Conservation (phyloP, 2,888 invertebrate species). For the Amiota communis region DNA sequence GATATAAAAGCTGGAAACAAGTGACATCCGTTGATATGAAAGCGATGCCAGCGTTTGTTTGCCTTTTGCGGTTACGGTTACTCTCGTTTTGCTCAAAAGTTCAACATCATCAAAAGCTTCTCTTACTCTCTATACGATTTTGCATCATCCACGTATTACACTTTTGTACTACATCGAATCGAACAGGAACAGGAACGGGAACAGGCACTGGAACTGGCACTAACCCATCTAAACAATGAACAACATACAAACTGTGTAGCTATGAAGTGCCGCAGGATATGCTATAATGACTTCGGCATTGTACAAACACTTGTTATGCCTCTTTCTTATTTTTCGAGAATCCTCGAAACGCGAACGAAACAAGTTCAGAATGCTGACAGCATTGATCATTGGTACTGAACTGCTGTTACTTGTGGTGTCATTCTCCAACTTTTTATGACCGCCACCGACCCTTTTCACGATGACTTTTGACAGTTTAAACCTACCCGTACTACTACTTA, state of each 20-base stretch:
- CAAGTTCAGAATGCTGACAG: no score
- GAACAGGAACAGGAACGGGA: not conserved
- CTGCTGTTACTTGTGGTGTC: no score
- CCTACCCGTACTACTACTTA: conserved; percentile 23
- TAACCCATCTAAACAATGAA: no score
- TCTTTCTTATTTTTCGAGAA: not conserved
- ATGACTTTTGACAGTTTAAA: not conserved
- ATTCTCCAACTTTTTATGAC: no score
- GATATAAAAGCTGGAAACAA: conserved; percentile 25
- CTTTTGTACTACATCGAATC: not conserved
- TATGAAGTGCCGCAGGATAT: conserved; percentile 49
- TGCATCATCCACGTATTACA: not conserved
- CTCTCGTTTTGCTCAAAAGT: conserved; percentile 11
- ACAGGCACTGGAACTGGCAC: not conserved
- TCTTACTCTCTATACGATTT: not conserved
- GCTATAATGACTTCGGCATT: conserved; percentile 57
- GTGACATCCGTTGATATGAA: conserved; percentile 9
- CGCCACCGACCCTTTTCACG: not conserved
- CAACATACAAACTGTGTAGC: not conserved
- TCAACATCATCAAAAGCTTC: conserved; percentile 20
- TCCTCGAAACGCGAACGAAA: no score
- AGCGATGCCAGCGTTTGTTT: conserved; percentile 9
- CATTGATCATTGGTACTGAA: no score
- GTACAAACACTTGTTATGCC: not conserved
- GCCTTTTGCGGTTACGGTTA: conserved; percentile 27